Base-by-base conservation (phyloP, 1,140 invertebrate genomes). In the Philotrypesis tridentata region DNA sequence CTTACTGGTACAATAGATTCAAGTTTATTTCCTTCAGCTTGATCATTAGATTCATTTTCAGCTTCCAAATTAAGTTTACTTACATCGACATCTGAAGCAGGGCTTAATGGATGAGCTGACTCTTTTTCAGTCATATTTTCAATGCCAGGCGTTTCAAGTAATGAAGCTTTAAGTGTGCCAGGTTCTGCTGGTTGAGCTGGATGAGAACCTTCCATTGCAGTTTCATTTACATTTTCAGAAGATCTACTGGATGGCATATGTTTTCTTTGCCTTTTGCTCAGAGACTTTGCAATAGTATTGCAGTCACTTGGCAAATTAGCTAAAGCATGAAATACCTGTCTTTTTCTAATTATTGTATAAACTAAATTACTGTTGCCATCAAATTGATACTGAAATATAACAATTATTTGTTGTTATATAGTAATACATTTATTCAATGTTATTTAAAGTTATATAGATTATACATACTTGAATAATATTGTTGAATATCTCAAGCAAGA, bases 341-440 rank as follows among this genome's bases (percentile, higher is more conserved):
- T 93, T 90, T 99, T 99, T 63, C 98, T 94, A 86, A 99, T 99
- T 83, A 99, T 99, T 7, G 98, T 99, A 92, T 99, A 99, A 31
- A 99, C 97, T 81, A 99, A 93, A 94, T 99, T 99, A 23, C 98
- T 98, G 90, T 99, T 99, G 0, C 98, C 99, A 93, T 99, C 99
- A 93, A 99, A 99, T 91, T 99, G 99, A 91, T 99, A 99, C 87
- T 92, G 68, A 81, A 85, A 86, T 77, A 77, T 21, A 37, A 37
- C 14, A 75, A 71, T 43, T 40, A 21, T 73, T 33, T 68, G 29
- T 68, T 65, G 6, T 65, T 17, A 37, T 37, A 37, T 37, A 9
- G 4, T 3, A 37, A 37, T n/a, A 12, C 37, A 40, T 40, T 8
- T 12, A 40, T 11, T 40, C 14, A 48, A 48, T 21, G 5, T 21